A percentile compares a stretch with the other conserved stretches of the same genome.
Evolutionary conservation across 2,797 vertebrate genomes (phyloP).

Genomic region (Chiloscyllium punctatum): DNA sequence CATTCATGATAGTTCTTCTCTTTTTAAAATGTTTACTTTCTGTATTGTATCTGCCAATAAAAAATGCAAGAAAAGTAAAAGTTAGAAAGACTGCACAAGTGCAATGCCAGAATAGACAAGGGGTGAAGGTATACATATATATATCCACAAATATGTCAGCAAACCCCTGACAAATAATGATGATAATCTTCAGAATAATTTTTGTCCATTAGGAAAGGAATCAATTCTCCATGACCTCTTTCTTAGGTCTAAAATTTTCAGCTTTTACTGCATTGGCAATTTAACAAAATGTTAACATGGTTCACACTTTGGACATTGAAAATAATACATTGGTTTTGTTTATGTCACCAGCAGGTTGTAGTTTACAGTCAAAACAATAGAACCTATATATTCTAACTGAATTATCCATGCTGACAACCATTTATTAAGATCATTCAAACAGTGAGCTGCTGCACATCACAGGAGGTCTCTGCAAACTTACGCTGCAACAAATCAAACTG

Average conservation of each 20-base stretch:
- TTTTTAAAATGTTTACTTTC: background rate
- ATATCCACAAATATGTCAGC: background rate
- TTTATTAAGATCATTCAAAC: constrained; percentile 10
- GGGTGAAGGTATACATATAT: background rate
- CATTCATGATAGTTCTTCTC: background rate
- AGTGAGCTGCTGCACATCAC: background rate
- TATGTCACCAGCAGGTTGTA: background rate
- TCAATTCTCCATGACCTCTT: background rate
- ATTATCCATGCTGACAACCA: background rate
- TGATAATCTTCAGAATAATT: background rate
- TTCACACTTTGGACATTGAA: background rate
- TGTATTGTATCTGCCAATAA: background rate
- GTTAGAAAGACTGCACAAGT: background rate
- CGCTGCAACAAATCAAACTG: background rate
- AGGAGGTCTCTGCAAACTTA: background rate
- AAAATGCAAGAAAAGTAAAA: background rate
- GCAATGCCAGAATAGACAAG: background rate
- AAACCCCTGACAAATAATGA: background rate
- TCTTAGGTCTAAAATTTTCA: background rate
- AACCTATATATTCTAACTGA: background rate
- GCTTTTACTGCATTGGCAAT: background rate
- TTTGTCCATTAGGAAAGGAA: background rate
- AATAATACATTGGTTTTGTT: background rate
- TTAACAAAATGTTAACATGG: background rate
- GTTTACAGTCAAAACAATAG: background rate